Conservation (phyloP, 2,888 invertebrate species). For the Acleris literana region DNA sequence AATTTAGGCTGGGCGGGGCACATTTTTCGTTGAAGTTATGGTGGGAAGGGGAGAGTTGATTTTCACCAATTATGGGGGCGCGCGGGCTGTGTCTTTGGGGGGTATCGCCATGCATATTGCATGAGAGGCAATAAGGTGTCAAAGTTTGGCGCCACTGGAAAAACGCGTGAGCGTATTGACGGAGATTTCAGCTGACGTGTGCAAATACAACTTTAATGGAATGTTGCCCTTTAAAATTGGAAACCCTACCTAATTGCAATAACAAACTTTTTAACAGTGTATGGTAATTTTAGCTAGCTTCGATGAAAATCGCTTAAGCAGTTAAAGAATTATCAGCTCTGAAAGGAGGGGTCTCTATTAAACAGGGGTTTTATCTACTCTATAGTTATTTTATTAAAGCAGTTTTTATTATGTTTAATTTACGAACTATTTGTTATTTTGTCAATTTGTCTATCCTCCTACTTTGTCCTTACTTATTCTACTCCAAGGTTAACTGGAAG, state of each 20-base stretch:
- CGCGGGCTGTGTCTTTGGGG: slow-evolving; percentile 54
- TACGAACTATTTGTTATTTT: too few species aligned
- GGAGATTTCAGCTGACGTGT: slow-evolving; percentile 34
- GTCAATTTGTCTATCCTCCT: too few species aligned
- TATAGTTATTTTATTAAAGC: too few species aligned
- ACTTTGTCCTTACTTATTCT: too few species aligned
- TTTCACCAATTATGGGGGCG: slow-evolving; percentile 63
- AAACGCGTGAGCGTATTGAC: slow-evolving; percentile 44
- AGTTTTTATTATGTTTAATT: too few species aligned
- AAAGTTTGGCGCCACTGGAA: slow-evolving; percentile 57
- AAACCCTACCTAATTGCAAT: not conserved
- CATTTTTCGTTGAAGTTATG: slow-evolving; percentile 42
- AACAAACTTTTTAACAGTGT: too few species aligned
- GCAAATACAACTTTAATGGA: slow-evolving; percentile 36
- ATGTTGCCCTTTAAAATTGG: slow-evolving; percentile 29
- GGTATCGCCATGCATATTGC: slow-evolving; percentile 76
- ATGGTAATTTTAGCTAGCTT: too few species aligned
- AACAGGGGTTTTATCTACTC: too few species aligned
- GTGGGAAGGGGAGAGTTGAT: slow-evolving; percentile 51
- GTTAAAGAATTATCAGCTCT: too few species aligned
- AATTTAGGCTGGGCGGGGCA: slow-evolving; percentile 16
- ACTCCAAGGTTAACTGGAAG: too few species aligned
- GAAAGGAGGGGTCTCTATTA: too few species aligned
- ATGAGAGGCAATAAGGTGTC: slow-evolving; percentile 73
- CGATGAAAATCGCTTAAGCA: too few species aligned